Conservation (phyloP, 2,797 vertebrate genomes). For the Smutsia temminckii region DNA sequence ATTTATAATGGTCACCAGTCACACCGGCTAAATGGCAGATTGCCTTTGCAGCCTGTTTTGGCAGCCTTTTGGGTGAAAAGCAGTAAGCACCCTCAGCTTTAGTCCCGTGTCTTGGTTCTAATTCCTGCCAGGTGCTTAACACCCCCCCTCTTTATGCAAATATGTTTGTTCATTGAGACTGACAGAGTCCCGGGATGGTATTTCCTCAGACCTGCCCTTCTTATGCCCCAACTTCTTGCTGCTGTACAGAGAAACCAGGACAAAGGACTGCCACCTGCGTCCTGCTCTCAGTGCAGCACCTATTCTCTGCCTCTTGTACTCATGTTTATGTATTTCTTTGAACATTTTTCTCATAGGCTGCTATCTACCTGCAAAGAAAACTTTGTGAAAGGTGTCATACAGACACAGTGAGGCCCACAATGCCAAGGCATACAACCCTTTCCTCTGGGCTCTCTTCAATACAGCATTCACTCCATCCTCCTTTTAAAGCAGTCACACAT, state of each 20-base stretch:
- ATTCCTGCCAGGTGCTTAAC: background rate
- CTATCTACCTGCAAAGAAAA: constrained; percentile 62
- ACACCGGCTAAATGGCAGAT: background rate
- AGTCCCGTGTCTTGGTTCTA: background rate
- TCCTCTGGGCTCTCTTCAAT: constrained; percentile 55
- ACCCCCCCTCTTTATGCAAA: background rate
- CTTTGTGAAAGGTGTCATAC: constrained; percentile 26
- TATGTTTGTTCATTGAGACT: background rate
- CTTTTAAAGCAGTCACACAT: background rate
- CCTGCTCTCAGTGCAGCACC: constrained; percentile 7
- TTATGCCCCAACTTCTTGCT: background rate
- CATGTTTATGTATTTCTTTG: background rate
- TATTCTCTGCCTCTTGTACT: constrained; percentile 37
- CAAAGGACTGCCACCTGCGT: background rate
- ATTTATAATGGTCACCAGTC: background rate
- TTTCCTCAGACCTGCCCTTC: background rate
- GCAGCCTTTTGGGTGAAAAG: background rate
- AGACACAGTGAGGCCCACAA: constrained; percentile 61
- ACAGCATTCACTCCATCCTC: constrained; percentile 55
- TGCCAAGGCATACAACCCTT: background rate
- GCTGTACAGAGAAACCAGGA: background rate
- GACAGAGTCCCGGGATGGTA: background rate
- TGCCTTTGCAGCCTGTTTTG: background rate
- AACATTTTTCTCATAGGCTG: constrained; percentile 30
- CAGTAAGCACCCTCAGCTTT: background rate